phyloP scores from a whole-genome alignment of 2,113 vertebrate species.

The Pelecanus crispus region DNA sequence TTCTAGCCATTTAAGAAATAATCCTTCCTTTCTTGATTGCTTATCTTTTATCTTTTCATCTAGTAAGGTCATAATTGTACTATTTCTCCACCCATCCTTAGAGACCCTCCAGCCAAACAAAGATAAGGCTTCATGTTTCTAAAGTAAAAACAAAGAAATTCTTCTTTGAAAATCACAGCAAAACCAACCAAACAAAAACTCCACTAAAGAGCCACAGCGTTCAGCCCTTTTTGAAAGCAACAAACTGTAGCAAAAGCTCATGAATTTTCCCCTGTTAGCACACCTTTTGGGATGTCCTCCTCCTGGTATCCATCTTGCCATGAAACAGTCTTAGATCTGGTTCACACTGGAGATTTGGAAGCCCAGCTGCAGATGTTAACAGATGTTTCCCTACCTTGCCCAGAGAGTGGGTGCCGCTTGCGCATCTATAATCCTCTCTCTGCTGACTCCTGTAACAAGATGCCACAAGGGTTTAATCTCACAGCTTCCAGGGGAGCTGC shows the following conservation, averaged over 20 bases:
- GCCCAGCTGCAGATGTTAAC: background rate
- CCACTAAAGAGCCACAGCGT: background rate
- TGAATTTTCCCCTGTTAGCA: background rate
- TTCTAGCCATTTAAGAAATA: background rate
- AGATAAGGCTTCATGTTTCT: background rate
- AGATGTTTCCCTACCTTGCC: background rate
- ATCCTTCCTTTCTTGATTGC: background rate
- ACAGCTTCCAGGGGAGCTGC: background rate
- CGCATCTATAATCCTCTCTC: background rate
- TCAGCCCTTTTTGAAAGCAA: background rate
- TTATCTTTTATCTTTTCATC: background rate
- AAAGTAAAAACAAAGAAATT: background rate
- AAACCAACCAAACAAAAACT: background rate
- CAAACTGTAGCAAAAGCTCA: background rate
- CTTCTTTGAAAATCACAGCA: background rate
- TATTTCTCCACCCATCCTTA: background rate
- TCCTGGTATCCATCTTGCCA: background rate
- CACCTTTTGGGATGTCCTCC: background rate
- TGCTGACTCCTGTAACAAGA: background rate
- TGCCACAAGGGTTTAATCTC: constrained; percentile 6
- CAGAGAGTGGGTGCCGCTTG: background rate
- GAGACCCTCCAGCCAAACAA: background rate
- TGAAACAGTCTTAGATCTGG: background rate
- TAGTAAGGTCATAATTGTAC: background rate
- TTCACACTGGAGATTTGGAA: background rate